Evolutionary conservation across 2,113 vertebrate species (phyloP).

Genomic region (Arizona elegans): DNA sequence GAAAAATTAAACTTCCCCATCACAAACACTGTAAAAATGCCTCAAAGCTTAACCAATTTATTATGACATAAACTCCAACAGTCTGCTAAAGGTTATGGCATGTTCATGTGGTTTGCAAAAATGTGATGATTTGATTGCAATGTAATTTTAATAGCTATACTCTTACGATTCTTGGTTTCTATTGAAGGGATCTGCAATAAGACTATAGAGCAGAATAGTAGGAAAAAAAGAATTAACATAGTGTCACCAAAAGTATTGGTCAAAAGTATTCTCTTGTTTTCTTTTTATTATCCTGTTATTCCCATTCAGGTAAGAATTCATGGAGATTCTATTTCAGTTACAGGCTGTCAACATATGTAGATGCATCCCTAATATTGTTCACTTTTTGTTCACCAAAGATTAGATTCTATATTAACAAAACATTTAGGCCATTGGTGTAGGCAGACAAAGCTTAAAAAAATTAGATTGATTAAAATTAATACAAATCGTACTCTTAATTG

Average conservation of each 20-base stretch:
- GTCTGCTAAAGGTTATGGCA: not conserved
- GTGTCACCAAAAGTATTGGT: not conserved
- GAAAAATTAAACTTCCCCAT: not conserved
- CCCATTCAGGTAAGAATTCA: not conserved
- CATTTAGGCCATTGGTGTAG: not conserved
- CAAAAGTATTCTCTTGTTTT: not conserved
- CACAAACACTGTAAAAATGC: not conserved
- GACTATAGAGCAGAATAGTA: not conserved
- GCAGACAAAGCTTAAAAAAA: not conserved
- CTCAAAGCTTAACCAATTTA: not conserved
- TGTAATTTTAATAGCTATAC: not conserved
- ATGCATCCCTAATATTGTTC: not conserved
- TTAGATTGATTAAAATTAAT: not conserved
- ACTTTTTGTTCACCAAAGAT: not conserved
- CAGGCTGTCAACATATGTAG: not conserved
- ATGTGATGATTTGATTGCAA: not conserved
- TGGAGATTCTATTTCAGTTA: not conserved
- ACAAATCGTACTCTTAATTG: not conserved
- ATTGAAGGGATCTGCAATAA: not conserved
- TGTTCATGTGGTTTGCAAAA: not conserved
- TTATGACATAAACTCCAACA: not conserved
- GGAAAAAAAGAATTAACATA: not conserved
- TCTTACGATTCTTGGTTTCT: not conserved
- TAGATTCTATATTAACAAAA: not conserved
- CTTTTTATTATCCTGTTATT: not conserved